phyloP scores from a whole-genome alignment of 2,888 invertebrate species.

The Oxycera nigricornis region DNA sequence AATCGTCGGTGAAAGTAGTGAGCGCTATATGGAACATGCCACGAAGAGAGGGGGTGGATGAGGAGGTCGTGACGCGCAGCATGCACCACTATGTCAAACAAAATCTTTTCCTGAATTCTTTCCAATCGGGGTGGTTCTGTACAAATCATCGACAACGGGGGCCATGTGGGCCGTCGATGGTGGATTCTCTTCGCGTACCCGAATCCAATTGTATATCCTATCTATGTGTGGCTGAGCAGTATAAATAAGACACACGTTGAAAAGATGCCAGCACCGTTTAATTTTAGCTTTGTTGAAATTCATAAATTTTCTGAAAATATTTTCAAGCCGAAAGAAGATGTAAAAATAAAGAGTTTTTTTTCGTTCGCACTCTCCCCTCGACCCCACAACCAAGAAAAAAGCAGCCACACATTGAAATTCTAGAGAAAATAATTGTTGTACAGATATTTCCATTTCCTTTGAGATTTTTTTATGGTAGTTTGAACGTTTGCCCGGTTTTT shows the following conservation, averaged over 20 bases:
- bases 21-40: no score
- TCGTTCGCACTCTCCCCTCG: no score
- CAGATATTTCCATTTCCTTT: not conserved
- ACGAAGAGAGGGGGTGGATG: no score
- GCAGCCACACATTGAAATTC: not conserved
- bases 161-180: not conserved
- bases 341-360: not conserved
- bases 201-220: not conserved
- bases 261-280: not conserved
- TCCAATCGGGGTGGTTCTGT: not conserved
- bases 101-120: not conserved
- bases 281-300: not conserved
- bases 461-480: not conserved
- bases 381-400: not conserved
- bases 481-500: not conserved
- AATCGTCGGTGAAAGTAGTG: not conserved
- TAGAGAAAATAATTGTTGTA: not conserved
- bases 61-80: no score
- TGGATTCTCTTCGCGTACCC: not conserved
- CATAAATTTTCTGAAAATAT: not conserved
- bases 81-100: not conserved
- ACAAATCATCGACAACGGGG: not conserved
- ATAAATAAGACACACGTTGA: not conserved
- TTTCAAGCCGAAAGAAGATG: not conserved
- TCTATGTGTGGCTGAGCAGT: not conserved